Percentiles rank a stretch among this genome's conserved stretches.
phyloP scores from a whole-genome alignment of 1,140 invertebrate genomes.

The Nephotettix cincticeps region DNA sequence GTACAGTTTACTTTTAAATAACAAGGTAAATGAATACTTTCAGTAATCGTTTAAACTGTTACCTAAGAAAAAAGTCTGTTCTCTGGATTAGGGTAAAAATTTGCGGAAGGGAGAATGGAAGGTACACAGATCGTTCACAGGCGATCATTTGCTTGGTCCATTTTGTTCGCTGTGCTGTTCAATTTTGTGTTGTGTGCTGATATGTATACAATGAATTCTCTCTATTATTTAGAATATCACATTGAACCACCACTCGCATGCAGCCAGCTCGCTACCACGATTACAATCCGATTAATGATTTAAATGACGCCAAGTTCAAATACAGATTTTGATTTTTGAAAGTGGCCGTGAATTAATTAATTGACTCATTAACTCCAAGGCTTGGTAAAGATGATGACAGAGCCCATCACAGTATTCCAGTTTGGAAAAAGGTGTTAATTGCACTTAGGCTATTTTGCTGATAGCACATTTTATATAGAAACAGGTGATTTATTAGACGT shows the following conservation, averaged over 20 bases:
- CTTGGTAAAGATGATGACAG: not conserved
- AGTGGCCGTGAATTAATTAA: conserved; percentile 8
- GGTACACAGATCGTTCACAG: too few relatives aligned
- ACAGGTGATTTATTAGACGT: conserved; percentile 5
- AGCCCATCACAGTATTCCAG: not conserved
- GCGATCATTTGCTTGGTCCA: too few relatives aligned
- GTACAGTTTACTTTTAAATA: too few relatives aligned
- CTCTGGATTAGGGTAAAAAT: too few relatives aligned
- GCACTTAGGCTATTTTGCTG: conserved; percentile 18
- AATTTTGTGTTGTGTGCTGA: not conserved
- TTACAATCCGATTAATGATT: not conserved
- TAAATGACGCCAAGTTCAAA: not conserved
- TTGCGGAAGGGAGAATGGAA: too few relatives aligned
- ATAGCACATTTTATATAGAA: conserved; percentile 1
- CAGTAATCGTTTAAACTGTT: too few relatives aligned
- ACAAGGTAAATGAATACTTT: too few relatives aligned
- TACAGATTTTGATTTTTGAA: conserved; percentile 4
- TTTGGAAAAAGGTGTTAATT: conserved; percentile 11
- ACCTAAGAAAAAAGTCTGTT: too few relatives aligned
- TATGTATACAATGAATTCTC: too few relatives aligned
- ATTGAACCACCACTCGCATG: not conserved
- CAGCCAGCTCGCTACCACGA: not conserved
- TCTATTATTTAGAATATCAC: conserved; percentile 4
- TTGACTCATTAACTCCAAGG: conserved; percentile 6
- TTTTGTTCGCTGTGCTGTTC: not conserved